These are phyloP conservation scores for Nannobrachium achirus DNA, from an alignment of 2,113 vertebrate species.

Conservation along the genomic window DNA sequence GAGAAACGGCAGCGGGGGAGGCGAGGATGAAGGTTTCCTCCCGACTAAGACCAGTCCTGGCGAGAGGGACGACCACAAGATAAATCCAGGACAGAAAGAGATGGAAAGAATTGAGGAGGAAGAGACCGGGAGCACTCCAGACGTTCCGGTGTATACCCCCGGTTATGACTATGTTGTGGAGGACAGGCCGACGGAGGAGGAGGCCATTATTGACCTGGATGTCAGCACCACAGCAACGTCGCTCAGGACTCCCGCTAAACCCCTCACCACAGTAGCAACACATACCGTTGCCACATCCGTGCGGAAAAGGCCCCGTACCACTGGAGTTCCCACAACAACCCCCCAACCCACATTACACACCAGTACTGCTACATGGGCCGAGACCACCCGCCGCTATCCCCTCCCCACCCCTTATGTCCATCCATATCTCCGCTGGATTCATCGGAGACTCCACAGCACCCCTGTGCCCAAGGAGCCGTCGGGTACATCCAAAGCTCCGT, in stretches of 20 bases:
- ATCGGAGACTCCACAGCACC: conserved; percentile 33
- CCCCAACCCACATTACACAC: conserved; percentile 34
- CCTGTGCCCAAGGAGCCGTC: conserved; percentile 13
- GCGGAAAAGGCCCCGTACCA: conserved; percentile 43
- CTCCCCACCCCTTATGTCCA: conserved; percentile 26
- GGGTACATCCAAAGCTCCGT: conserved; percentile 10
- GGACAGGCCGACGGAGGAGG: conserved; percentile 51
- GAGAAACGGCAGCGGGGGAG: conserved; percentile 33
- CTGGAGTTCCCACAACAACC: conserved; percentile 25
- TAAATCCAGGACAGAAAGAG: neutral
- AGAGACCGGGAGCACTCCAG: conserved; percentile 74
- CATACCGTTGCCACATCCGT: conserved; percentile 32
- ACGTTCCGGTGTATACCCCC: conserved; percentile 53
- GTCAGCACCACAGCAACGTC: conserved; percentile 38
- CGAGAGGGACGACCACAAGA: conserved; percentile 9
- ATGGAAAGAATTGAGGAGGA: conserved; percentile 28
- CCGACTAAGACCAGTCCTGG: conserved; percentile 14
- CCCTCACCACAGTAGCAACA: neutral
- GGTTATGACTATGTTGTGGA: conserved; percentile 75
- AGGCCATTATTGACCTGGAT: conserved; percentile 61
- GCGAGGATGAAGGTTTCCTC: conserved; percentile 1
- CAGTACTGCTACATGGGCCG: conserved; percentile 36
- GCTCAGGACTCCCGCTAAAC: conserved; percentile 22
- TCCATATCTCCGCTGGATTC: conserved; percentile 36
- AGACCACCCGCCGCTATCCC: conserved; percentile 34